phyloP scores from a whole-genome alignment of 2,113 vertebrate species.

The Neogobius melanostomus region DNA sequence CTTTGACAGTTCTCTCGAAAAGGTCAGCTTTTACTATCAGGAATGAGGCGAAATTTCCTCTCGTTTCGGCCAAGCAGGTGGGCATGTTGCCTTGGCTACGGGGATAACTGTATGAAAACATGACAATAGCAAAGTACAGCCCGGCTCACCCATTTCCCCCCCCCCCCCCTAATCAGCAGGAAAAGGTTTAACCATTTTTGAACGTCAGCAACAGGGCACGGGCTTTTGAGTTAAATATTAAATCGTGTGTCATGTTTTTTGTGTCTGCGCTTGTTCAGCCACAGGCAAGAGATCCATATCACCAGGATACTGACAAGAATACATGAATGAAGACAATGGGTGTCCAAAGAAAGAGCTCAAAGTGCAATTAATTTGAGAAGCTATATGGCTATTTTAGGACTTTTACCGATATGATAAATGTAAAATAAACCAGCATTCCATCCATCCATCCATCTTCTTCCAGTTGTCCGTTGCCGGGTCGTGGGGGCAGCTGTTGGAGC shows the following conservation, averaged over 20 bases:
- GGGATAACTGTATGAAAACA: slow-evolving; percentile 40
- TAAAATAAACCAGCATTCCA: too few species aligned
- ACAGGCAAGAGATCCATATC: too few species aligned
- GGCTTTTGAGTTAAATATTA: not conserved
- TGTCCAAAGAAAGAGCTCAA: too few species aligned
- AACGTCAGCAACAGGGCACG: not conserved
- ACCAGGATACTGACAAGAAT: too few species aligned
- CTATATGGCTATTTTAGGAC: too few species aligned
- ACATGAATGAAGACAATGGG: too few species aligned
- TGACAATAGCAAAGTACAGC: slow-evolving; percentile 8
- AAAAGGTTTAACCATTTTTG: not conserved
- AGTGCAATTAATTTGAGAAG: too few species aligned
- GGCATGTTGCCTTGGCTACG: slow-evolving; percentile 40
- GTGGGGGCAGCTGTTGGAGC: too few species aligned
- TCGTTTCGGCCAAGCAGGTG: slow-evolving; percentile 34
- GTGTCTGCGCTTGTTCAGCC: not conserved
- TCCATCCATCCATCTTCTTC: too few species aligned
- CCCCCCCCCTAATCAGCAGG: slow-evolving; percentile 36
- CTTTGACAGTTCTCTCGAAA: slow-evolving; percentile 13
- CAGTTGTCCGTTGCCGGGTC: too few species aligned
- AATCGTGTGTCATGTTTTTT: not conserved
- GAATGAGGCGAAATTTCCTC: slow-evolving; percentile 19
- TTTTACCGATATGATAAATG: too few species aligned
- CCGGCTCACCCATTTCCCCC: slow-evolving; percentile 20
- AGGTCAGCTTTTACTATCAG: slow-evolving; percentile 47